These are phyloP conservation scores for Megalops atlanticus DNA, from an alignment of 2,113 vertebrate species.

Conservation along the genomic window DNA sequence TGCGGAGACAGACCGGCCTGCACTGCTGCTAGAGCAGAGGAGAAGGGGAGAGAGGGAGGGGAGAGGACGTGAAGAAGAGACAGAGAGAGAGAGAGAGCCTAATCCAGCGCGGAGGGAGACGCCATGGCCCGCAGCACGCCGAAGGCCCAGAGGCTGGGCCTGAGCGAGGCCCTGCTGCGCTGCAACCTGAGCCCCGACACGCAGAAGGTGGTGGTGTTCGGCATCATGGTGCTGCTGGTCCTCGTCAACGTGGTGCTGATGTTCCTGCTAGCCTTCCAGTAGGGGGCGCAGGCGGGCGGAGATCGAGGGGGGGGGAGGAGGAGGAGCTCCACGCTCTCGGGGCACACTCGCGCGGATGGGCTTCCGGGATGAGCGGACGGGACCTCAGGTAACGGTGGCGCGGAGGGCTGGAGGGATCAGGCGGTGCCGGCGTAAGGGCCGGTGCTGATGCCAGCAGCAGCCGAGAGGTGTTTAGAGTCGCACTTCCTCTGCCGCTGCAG, in stretches of 20 bases:
- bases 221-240: conserved; percentile 91
- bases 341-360: conserved; percentile 45
- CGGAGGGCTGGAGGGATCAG: neutral
- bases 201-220: conserved; percentile 88
- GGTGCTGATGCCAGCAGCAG: neutral
- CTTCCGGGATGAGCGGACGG: conserved; percentile 46
- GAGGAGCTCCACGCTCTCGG: conserved; percentile 13
- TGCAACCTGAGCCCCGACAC: conserved; percentile 92
- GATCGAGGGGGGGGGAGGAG: neutral
- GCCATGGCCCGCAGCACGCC: conserved; percentile 72
- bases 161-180: conserved; percentile 79
- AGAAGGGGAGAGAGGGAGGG: conserved; percentile 17
- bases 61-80: neutral
- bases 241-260: conserved; percentile 95
- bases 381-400: conserved; percentile 51
- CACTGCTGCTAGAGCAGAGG: neutral
- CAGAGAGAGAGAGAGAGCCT: conserved; percentile 20
- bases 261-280: conserved; percentile 92
- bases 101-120: no score
- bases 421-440: neutral
- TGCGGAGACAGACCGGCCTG: neutral
- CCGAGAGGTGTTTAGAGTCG: neutral
- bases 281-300: conserved; percentile 43
- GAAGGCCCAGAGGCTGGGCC: conserved; percentile 68
- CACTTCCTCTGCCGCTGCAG: neutral